These are phyloP conservation scores for Aricia agestis DNA, from an alignment of 1,140 invertebrate genomes.

Conservation along the genomic window DNA sequence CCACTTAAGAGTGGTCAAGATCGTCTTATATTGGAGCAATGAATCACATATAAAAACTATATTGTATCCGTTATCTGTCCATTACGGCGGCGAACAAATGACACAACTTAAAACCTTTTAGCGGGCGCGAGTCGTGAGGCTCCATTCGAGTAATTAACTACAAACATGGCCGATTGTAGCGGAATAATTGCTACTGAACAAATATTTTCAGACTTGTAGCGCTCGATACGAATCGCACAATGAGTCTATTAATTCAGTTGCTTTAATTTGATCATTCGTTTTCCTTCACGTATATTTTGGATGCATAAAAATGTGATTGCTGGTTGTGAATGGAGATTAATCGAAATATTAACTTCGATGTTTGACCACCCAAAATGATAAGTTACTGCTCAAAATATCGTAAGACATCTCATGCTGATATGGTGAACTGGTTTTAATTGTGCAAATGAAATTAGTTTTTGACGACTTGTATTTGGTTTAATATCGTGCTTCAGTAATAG, in stretches of 20 bases:
- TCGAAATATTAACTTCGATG: too few relatives aligned
- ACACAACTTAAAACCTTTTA: constrained; percentile 69
- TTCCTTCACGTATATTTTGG: not conserved
- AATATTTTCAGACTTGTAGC: constrained; percentile 17
- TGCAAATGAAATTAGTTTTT: too few relatives aligned
- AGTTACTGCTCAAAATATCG: too few relatives aligned
- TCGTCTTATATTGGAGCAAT: constrained; percentile 11
- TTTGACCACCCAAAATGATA: too few relatives aligned
- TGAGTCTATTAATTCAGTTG: not conserved
- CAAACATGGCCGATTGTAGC: constrained; percentile 41
- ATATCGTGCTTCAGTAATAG: too few relatives aligned
- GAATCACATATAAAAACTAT: constrained; percentile 23
- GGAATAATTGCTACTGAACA: constrained; percentile 34
- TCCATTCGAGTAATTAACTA: constrained; percentile 60
- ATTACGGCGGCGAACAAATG: constrained; percentile 67
- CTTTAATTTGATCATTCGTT: not conserved
- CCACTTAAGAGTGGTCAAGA: constrained; percentile 5
- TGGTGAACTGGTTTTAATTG: too few relatives aligned
- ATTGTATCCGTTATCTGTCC: constrained; percentile 60
- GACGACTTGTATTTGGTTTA: too few relatives aligned
- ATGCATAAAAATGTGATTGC: not conserved
- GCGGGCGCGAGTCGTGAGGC: constrained; percentile 60
- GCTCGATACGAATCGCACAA: not conserved
- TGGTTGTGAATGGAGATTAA: not conserved
- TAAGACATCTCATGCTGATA: too few relatives aligned